Evolutionary conservation across 1,140 invertebrate species (phyloP), one percentile per base, ranked within the genome.

Genomic region (Drosophila arizonae): DNA sequence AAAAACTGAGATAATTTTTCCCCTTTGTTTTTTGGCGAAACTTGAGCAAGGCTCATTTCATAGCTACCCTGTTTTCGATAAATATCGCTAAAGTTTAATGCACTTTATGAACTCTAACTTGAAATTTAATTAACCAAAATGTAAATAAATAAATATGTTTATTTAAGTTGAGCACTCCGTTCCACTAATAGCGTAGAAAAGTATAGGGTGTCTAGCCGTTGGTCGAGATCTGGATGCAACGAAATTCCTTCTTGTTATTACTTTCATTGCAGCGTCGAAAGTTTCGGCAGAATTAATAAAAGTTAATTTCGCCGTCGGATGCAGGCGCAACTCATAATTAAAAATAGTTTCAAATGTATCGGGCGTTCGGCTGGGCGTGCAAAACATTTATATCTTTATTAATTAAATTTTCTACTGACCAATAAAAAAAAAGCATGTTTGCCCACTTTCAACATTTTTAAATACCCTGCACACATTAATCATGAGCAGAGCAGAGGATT

Each of bases 251-350:
- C 67, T 72, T 80, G 24, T 85, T 86, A 84, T 80, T 74, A 78
- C 81, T 72, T 85, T 69, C 56, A 60, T 51, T 55, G 52, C 64
- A 6, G 15, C 15, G 30, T 52, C 48, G 51, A 85, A 85, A 85
- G 66, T 86, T 86, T 81, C 13, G 9, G 56, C 64, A 64, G 70
- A 54, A 66, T 85, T 86, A 76, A 72, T 85, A 61, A 86, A 81
- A 86, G 77, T 81, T 85, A 69, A 85, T 85, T 86, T 86, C 60
- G 54, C 60, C 60, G 67, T 58, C 54, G 33, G 66, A 55, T 76
- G 62, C 50, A 54, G 60, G 52, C 55, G 64, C 80, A 86, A 86
- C 68, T 86, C 81, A 86, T 85, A 86, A 85, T 85, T 81, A 85
- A 86, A 79, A 85, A 85, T 86, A 81, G 81, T 85, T 85, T 66